Base-by-base conservation (phyloP, 2,888 invertebrate species). In the Agonopterix subpropinquella region DNA sequence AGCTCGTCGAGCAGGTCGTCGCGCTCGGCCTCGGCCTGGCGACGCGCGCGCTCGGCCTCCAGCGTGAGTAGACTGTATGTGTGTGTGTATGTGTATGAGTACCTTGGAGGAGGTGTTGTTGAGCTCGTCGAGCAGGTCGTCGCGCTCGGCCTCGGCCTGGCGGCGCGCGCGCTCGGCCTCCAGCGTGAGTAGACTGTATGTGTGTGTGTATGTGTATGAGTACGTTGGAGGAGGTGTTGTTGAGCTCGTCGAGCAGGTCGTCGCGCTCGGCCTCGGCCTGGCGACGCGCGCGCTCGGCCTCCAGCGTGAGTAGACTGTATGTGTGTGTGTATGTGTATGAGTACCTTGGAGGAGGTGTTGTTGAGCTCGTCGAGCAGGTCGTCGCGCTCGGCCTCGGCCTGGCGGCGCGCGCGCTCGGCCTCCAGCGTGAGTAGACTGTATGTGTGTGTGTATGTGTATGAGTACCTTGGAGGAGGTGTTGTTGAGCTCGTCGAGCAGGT, bases 211-310 rank as follows among this genome's bases (percentile, higher is more conserved):
- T 1, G 3, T 15, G 15, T 15, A 15, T 1, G 3, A 1, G 1
- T 15, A 83, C 86, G 80, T 91, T 95, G 74, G 91, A 94, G 50
- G 93, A 91, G 67, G 93, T 93, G 65, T 93, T 95, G 74, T 93
- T 94, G 56, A 98, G 93, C 82, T 99, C 98, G 79, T 99, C 99
- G 47, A 94, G 92, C 36, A 98, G 89, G 76, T 99, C 99, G 80
- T 99, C 99, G 11, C 98, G 89, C 86, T 99, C 99, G 39, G 95
- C 93, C 89, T 99, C 98, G 4, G 98, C 97, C 52, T 95, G 94
- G 15, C 94, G 91, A 57, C 97, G 90, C 43, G 96, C 94, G 53
- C 97, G 90, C 73, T 98, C 98, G 8, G 97, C 95, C n/a, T n/a
- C n/a, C n/a, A n/a, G n/a, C n/a, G n/a, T n/a, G n/a, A n/a, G n/a